These are phyloP conservation scores for Apteryx owenii DNA, from an alignment of 2,113 vertebrate species.

Conservation along the genomic window DNA sequence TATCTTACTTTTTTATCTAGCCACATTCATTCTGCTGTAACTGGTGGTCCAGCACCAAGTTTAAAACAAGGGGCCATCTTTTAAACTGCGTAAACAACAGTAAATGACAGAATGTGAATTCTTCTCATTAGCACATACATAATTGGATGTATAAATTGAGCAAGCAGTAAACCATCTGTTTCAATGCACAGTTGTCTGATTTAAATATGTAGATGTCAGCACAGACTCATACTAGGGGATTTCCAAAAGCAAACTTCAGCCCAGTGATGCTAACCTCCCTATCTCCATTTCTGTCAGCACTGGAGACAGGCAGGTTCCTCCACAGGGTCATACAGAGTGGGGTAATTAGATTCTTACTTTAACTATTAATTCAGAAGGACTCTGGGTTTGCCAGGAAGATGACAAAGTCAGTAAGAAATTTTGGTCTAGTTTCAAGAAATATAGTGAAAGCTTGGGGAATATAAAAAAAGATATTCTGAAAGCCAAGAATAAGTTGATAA, in stretches of 20 bases:
- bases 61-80: not conserved
- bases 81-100: not conserved
- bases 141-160: not conserved
- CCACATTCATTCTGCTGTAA: not conserved
- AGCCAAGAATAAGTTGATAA: not conserved
- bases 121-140: not conserved
- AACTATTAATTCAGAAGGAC: not conserved
- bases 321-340: not conserved
- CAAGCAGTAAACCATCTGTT: not conserved
- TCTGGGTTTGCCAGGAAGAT: not conserved
- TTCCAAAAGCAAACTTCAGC: slow-evolving; percentile 10
- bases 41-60: not conserved
- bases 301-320: not conserved
- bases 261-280: not conserved
- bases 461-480: not conserved
- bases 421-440: not conserved
- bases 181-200: not conserved
- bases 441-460: not conserved
- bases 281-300: too few species aligned
- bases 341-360: not conserved
- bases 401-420: not conserved
- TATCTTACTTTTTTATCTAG: not conserved
- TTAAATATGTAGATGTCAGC: not conserved
- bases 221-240: not conserved
- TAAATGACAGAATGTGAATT: not conserved